These are phyloP conservation scores for Vanessa atalanta DNA, from an alignment of 1,140 invertebrate species.

Conservation along the genomic window DNA sequence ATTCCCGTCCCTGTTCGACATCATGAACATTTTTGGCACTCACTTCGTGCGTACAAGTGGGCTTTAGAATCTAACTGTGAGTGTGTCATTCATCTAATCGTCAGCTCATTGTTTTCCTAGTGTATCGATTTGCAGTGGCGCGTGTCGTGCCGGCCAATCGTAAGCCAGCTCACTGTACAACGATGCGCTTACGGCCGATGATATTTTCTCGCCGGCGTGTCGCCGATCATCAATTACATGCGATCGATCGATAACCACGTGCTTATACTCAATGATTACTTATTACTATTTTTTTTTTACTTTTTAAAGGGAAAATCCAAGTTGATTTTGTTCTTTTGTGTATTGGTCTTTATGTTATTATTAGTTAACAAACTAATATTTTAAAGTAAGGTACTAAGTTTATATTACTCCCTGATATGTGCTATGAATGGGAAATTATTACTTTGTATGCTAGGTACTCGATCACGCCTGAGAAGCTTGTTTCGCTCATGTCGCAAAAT, in stretches of 20 bases:
- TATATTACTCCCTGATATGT: too few species aligned
- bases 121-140: conserved; percentile 66
- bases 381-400: too few species aligned
- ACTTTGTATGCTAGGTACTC: too few species aligned
- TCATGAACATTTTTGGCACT: conserved; percentile 76
- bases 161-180: conserved; percentile 39
- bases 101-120: conserved; percentile 74
- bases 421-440: too few species aligned
- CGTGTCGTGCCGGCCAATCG: conserved; percentile 64
- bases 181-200: conserved; percentile 51
- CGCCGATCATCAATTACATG: conserved; percentile 69
- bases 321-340: too few species aligned
- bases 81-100: conserved; percentile 77
- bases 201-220: conserved; percentile 54
- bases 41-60: conserved; percentile 69
- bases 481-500: too few species aligned
- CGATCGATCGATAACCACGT: conserved; percentile 68
- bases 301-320: too few species aligned
- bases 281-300: too few species aligned
- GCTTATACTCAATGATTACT: background rate
- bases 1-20: conserved; percentile 75
- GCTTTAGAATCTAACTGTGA: conserved; percentile 55
- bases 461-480: too few species aligned
- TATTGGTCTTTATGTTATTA: too few species aligned
- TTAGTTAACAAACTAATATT: too few species aligned